Conservation (phyloP, 1,140 invertebrate species). For the Archivesica marissinica region DNA sequence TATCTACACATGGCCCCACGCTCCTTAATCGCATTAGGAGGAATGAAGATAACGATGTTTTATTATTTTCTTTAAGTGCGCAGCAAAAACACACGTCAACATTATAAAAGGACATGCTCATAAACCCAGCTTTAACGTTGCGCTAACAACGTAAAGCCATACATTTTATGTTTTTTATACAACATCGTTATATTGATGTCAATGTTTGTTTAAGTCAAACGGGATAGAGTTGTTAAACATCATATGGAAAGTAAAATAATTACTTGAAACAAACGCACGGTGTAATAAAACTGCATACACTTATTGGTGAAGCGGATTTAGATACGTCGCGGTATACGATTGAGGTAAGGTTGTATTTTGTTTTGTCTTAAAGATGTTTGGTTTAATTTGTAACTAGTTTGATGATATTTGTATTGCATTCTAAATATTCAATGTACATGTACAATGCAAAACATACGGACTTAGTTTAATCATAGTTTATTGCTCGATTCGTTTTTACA, state of each 20-base stretch:
- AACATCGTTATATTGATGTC: not conserved
- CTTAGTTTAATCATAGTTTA: too few relatives aligned
- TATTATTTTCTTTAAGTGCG: not conserved
- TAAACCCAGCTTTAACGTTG: slow-evolving; percentile 19
- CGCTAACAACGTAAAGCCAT: slow-evolving; percentile 26
- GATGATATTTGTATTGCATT: too few relatives aligned
- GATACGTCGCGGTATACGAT: too few relatives aligned
- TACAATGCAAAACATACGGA: too few relatives aligned
- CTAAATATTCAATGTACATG: too few relatives aligned
- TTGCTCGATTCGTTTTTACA: too few relatives aligned
- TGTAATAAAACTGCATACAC: too few relatives aligned
- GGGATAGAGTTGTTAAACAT: not conserved
- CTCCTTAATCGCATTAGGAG: not conserved
- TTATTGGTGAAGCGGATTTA: too few relatives aligned
- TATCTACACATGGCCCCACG: not conserved
- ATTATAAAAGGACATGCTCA: slow-evolving; percentile 20
- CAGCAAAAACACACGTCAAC: not conserved
- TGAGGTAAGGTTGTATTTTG: too few relatives aligned
- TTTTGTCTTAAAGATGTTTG: too few relatives aligned
- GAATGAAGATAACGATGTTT: slow-evolving; percentile 13
- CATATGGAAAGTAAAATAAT: not conserved
- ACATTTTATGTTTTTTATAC: slow-evolving; percentile 15
- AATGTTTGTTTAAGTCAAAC: not conserved
- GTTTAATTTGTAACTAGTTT: too few relatives aligned
- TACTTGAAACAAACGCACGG: too few relatives aligned